phyloP scores from a whole-genome alignment of 2,113 vertebrate species.

The Spea bombifrons region DNA sequence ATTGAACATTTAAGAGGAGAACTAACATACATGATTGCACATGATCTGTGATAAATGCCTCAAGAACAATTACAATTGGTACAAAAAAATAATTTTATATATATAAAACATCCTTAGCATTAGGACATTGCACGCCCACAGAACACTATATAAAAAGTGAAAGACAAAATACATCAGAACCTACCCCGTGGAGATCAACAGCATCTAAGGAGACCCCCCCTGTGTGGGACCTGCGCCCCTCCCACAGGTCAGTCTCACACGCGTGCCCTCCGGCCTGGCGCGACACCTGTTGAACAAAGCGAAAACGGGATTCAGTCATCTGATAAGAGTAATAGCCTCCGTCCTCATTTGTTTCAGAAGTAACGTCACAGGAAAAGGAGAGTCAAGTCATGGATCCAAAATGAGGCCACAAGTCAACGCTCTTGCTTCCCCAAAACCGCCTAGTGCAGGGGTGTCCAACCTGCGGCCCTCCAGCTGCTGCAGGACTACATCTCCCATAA shows the following conservation, averaged over 20 bases:
- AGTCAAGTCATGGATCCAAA: slow-evolving; percentile 43
- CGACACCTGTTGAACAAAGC: slow-evolving; percentile 48
- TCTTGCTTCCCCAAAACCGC: slow-evolving; percentile 4
- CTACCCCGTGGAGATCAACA: slow-evolving; percentile 49
- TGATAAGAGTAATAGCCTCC: slow-evolving; percentile 45
- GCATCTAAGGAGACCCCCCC: slow-evolving; percentile 48
- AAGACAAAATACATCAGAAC: slow-evolving; percentile 29
- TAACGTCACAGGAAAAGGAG: slow-evolving; percentile 25
- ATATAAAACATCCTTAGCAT: too few species aligned
- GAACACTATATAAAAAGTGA: not conserved
- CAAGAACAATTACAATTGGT: not conserved
- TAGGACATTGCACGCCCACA: not conserved
- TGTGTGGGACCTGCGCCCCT: slow-evolving; percentile 48
- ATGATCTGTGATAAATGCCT: slow-evolving; percentile 39
- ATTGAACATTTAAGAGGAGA: too few species aligned
- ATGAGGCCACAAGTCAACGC: slow-evolving; percentile 26
- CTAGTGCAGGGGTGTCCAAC: too few species aligned
- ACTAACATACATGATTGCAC: slow-evolving; percentile 20
- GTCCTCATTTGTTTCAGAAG: slow-evolving; percentile 41
- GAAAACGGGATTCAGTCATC: slow-evolving; percentile 47
- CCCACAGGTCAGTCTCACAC: slow-evolving; percentile 49
- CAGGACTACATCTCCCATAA: too few species aligned
- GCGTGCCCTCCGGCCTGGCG: slow-evolving; percentile 47
- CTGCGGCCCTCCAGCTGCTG: too few species aligned
- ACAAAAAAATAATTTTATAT: too few species aligned